Conservation (phyloP, 2,113 vertebrate genomes). For the Dromaius novaehollandiae region DNA sequence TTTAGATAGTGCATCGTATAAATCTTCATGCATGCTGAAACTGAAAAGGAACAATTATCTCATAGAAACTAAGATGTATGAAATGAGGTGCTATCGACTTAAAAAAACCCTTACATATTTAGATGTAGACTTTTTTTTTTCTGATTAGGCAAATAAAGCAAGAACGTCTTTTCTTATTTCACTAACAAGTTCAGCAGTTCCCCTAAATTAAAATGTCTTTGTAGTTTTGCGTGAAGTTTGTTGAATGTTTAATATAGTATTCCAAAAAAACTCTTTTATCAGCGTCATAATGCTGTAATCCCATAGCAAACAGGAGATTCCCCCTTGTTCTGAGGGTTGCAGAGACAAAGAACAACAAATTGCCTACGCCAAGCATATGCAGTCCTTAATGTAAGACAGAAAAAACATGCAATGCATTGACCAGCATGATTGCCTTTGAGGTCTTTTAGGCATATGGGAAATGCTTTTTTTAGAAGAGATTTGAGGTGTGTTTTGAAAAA, state of each 20-base stretch:
- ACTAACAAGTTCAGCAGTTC: not conserved
- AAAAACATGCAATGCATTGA: not conserved
- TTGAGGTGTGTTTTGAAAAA: not conserved
- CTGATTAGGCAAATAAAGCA: not conserved
- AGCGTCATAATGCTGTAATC: not conserved
- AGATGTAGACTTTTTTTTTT: not conserved
- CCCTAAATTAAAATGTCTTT: not conserved
- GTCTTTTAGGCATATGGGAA: not conserved
- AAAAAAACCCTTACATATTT: accelerated
- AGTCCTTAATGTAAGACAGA: too few species aligned
- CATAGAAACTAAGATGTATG: not conserved
- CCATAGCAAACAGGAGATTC: not conserved
- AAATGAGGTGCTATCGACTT: accelerated
- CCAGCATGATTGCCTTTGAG: not conserved
- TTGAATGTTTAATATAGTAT: too few species aligned
- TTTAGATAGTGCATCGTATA: not conserved
- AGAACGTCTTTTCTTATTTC: not conserved
- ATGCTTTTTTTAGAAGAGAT: not conserved
- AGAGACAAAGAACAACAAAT: not conserved
- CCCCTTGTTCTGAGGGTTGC: not conserved
- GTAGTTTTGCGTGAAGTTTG: too few species aligned
- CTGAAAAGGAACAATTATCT: not conserved
- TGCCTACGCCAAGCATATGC: not conserved
- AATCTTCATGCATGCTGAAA: accelerated
- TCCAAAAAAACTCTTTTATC: not conserved